Percentiles rank a stretch among this genome's conserved stretches.
Conservation (phyloP, 1,140 invertebrate genomes). For the Aphelinus certus region DNA sequence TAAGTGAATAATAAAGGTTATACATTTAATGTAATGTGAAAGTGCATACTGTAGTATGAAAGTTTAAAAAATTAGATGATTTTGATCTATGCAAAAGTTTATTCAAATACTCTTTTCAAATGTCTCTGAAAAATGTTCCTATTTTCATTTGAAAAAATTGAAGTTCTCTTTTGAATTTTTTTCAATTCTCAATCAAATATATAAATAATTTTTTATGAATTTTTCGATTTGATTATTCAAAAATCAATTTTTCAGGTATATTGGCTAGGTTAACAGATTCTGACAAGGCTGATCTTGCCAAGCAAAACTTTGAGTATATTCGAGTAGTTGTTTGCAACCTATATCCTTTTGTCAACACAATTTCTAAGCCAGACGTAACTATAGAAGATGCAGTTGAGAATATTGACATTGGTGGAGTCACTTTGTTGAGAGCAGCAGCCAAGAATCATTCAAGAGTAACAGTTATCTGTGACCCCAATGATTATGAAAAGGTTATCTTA, state of each 20-base stretch:
- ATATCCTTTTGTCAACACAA: slow-evolving; percentile 94
- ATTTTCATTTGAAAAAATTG: slow-evolving; percentile 18
- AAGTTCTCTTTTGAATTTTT: too few relatives aligned
- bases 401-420: slow-evolving; percentile 97
- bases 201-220: neutral
- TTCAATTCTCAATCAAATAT: too few relatives aligned
- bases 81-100: too few relatives aligned
- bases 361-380: slow-evolving; percentile 83
- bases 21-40: neutral
- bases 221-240: slow-evolving; percentile 8
- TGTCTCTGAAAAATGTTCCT: neutral
- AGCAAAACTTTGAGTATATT: slow-evolving; percentile 79
- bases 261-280: slow-evolving; percentile 75
- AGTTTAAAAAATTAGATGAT: too few relatives aligned
- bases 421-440: slow-evolving; percentile 91
- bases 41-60: too few relatives aligned
- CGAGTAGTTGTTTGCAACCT: slow-evolving; percentile 94
- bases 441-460: slow-evolving; percentile 98
- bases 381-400: slow-evolving; percentile 95
- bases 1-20: neutral
- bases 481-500: slow-evolving; percentile 82
- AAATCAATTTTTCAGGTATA: slow-evolving; percentile 66
- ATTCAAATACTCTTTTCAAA: too few relatives aligned
- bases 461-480: slow-evolving; percentile 90
- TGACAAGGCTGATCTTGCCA: slow-evolving; percentile 85